Percentiles rank a stretch among this genome's conserved stretches.
These are phyloP conservation scores for Anguilla obscura DNA, from an alignment of 2,797 vertebrate genomes.

Conservation along the genomic window DNA sequence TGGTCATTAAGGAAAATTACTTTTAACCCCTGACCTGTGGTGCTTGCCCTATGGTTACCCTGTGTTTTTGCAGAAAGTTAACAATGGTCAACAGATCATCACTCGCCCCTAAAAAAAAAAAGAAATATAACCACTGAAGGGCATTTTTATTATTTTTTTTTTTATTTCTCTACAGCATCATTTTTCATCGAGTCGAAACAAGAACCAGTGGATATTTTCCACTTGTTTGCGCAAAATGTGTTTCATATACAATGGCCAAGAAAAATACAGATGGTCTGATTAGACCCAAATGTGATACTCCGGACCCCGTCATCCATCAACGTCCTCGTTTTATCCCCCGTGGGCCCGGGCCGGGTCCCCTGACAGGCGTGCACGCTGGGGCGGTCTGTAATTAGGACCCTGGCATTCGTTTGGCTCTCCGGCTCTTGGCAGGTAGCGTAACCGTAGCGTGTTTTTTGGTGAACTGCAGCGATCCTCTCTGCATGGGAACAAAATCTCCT, in stretches of 20 bases:
- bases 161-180: background rate
- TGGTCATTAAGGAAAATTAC: background rate
- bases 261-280: constrained; percentile 69
- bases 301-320: constrained; percentile 64
- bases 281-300: constrained; percentile 72
- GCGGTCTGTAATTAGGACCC: constrained; percentile 13
- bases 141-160: background rate
- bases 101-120: background rate
- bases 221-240: constrained; percentile 59
- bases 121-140: constrained; percentile 26
- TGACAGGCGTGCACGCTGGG: background rate
- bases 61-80: background rate
- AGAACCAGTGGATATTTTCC: background rate
- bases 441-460: background rate
- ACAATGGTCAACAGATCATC: background rate
- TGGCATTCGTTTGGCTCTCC: background rate
- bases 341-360: constrained; percentile 47
- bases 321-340: constrained; percentile 59
- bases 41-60: background rate
- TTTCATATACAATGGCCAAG: constrained; percentile 66
- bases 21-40: background rate
- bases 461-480: background rate
- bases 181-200: background rate
- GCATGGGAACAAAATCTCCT: background rate
- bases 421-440: background rate